phyloP scores from a whole-genome alignment of 2,888 invertebrate genomes.

The Empis stercorea region DNA sequence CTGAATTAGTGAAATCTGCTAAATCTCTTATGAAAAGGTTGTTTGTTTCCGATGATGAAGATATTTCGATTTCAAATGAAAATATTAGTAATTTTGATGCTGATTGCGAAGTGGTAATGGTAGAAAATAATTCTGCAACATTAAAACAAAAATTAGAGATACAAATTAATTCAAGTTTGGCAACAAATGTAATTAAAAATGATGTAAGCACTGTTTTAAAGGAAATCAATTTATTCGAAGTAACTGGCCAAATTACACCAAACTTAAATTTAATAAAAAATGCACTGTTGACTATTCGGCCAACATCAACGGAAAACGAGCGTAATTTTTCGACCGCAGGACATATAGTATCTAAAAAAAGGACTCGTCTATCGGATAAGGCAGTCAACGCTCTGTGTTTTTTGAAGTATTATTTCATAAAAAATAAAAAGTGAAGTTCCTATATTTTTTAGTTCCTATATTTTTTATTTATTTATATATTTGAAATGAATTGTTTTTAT shows the following conservation, averaged over 20 bases:
- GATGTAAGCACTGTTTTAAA: background rate
- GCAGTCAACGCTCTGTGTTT: background rate
- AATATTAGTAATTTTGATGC: background rate
- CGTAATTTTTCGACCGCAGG: background rate
- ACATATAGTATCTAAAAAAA: background rate
- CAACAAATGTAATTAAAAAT: background rate
- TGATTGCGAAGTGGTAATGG: background rate
- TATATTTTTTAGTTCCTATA: no score
- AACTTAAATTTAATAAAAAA: background rate
- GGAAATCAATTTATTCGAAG: background rate
- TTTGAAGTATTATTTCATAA: background rate
- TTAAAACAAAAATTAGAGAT: background rate
- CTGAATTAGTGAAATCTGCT: background rate
- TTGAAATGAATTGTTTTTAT: background rate
- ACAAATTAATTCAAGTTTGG: background rate
- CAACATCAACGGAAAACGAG: background rate
- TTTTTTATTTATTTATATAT: background rate
- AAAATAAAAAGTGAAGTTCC: background rate
- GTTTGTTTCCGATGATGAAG: background rate
- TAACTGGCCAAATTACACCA: background rate
- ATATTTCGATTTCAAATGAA: background rate
- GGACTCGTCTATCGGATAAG: background rate
- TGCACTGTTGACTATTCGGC: background rate
- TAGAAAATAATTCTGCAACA: background rate
- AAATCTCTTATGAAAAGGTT: background rate